Evolutionary conservation across 2,113 vertebrate genomes (phyloP), one percentile per base, ranked within the genome.

Genomic region (Nyctibius bracteatus): DNA sequence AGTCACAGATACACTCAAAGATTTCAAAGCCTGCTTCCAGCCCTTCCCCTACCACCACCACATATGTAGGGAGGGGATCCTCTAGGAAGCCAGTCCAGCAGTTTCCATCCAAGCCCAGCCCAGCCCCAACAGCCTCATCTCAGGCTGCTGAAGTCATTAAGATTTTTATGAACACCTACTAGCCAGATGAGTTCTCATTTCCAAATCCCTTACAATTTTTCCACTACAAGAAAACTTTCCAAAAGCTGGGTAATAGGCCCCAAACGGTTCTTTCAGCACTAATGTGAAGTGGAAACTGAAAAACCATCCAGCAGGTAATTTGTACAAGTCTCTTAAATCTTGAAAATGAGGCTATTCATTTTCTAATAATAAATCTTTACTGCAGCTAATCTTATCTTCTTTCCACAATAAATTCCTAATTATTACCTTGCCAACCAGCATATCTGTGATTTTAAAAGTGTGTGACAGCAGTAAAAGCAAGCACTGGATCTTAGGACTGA

Each of bases 341-440:
- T 93, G 89, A 92, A 97, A 97, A 94, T 54, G 52, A 72, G 72
- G 68, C 75, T 86, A 88, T 93, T 91, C 35, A 30, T 95, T 96
- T 91, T 90, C 83, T 96, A 96, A 95, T 94, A 96, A 95, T 90
- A 96, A 95, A 97, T 92, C 92, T 94, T 96, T 92, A 94, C 72
- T 87, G 52, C 73, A 94, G 82, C 91, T 94, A 95, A 94, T 91
- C 92, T 96, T 97, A 96, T 96, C 94, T 96, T 94, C 79, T 90
- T 95, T 92, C 72, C 70, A 96, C 87, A 86, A 89, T 91, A 95
- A 94, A 92, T 71, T 94, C 83, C 77, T 91, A 88, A 96, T 94
- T 94, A 95, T 94, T 97, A 73, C 81, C 86, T 94, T 95, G 88
- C 81, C 59, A 90, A 73, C 9, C 35, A 72, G 66, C 58, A 9